Evolutionary conservation across 2,113 vertebrate species (phyloP), one percentile per base, ranked within the genome.

Genomic region (Etia nguti): DNA sequence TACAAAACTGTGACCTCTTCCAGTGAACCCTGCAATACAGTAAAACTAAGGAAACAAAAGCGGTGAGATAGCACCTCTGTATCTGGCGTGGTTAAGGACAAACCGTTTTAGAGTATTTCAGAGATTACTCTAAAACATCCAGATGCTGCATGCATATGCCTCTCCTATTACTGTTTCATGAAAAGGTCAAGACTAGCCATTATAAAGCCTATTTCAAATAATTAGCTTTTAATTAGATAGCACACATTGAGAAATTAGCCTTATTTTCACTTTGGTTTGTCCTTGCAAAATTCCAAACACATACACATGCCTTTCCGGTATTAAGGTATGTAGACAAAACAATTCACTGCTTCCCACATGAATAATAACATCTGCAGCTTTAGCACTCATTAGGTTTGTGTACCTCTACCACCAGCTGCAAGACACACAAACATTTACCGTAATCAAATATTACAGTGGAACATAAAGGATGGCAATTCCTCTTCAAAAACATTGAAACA

Each of bases 31-130:
- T 89, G 88, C 84, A 91, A 92, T 88, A 83, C 91, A 88, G 90
- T 91, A 87, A 93, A 93, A 90, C 41, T 86, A 81, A 88, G 82
- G 90, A 93, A 90, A 94, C 86, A 94, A 95, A 94, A 85, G 91
- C 59, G 2, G 68, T 16, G 24, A 87, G 89, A 92, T 87, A 85
- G 77, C 82, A 88, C 86, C 68, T 87, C 56, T 87, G 83, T 88
- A 86, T 89, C 75, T 81, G 54, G 57, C n/a, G 2, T 89, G 93
- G 88, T 90, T 93, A 91, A 92, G 93, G 92, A 94, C 90, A 90
- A 94, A 93, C 82, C 62, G 4, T 92, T 81, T 86, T 54, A 83
- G 59, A 89, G 84, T 86, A 79, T 26, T 85, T 88, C 50, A 73
- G 52, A 89, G 80, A 79, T 87, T 52, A 65, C 79, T 88, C 48